Percentiles rank a stretch among this genome's conserved stretches.
phyloP scores from a whole-genome alignment of 2,888 invertebrate species.

The Galerucella pusilla region DNA sequence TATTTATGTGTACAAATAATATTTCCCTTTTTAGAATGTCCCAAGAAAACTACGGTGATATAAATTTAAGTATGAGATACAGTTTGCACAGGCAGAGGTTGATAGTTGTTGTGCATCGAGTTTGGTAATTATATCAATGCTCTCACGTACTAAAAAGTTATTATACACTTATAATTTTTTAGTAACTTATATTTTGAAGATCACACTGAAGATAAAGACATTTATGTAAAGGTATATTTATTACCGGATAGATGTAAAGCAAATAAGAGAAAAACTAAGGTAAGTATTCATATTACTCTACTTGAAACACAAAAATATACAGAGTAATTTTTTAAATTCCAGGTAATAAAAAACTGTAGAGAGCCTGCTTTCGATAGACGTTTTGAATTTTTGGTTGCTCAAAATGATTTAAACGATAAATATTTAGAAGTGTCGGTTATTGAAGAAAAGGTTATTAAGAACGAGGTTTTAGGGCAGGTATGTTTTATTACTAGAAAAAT shows the following conservation, averaged over 20 bases:
- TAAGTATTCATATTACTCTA: constrained; percentile 60
- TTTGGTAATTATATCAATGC: constrained; percentile 73
- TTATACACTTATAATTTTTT: constrained; percentile 40
- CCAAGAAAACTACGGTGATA: constrained; percentile 61
- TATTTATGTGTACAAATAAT: background rate
- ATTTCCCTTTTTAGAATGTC: constrained; percentile 31
- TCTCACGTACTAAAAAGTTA: background rate
- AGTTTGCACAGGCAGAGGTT: constrained; percentile 84
- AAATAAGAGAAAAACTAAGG: constrained; percentile 85
- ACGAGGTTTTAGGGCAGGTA: constrained; percentile 85
- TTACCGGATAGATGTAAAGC: constrained; percentile 86
- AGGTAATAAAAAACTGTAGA: constrained; percentile 85
- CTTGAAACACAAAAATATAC: background rate
- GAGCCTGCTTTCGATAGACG: constrained; percentile 91
- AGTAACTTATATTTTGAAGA: constrained; percentile 86
- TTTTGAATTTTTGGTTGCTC: constrained; percentile 87
- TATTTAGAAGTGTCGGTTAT: constrained; percentile 87
- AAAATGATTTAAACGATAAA: constrained; percentile 79
- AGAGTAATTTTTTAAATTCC: constrained; percentile 23
- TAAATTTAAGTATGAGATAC: constrained; percentile 86
- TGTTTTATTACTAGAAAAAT: constrained; percentile 36
- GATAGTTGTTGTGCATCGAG: constrained; percentile 85
- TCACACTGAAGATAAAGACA: constrained; percentile 86
- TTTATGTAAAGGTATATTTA: constrained; percentile 89
- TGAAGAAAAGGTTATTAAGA: constrained; percentile 84